phyloP scores from a whole-genome alignment of 2,888 invertebrate species.

The Melanophora roralis region DNA sequence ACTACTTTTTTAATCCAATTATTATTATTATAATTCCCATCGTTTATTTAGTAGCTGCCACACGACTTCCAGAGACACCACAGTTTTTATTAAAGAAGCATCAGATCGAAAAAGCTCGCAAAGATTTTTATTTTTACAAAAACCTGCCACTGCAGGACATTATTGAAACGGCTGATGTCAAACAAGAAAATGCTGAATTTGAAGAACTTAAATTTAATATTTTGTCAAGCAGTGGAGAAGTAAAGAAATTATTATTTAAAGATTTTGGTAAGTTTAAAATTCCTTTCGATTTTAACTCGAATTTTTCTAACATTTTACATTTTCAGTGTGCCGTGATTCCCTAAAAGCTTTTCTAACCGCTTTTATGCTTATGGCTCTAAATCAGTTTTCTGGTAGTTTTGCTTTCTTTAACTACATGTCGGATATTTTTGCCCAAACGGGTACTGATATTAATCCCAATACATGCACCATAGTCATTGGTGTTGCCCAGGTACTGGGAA shows the following conservation, averaged over 20 bases:
- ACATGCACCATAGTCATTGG: conserved; percentile 73
- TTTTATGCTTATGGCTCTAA: conserved; percentile 66
- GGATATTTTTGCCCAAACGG: conserved; percentile 70
- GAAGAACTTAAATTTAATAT: conserved; percentile 38
- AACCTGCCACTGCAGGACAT: conserved; percentile 65
- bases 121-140: conserved; percentile 71
- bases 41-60: conserved; percentile 66
- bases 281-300: neutral
- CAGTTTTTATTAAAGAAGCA: conserved; percentile 68
- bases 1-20: conserved; percentile 71
- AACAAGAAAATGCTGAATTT: conserved; percentile 60
- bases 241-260: conserved; percentile 62
- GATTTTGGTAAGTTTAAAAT: conserved; percentile 64
- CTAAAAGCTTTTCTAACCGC: conserved; percentile 68
- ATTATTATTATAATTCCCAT: conserved; percentile 70
- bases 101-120: conserved; percentile 66
- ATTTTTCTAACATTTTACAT: neutral
- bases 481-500: conserved; percentile 71
- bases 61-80: conserved; percentile 73
- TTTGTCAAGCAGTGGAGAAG: conserved; percentile 26
- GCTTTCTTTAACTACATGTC: conserved; percentile 75
- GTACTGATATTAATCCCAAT: conserved; percentile 70
- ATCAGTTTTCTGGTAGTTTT: conserved; percentile 72
- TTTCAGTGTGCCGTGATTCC: conserved; percentile 68
- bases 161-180: too few relatives aligned